Evolutionary conservation across 2,888 invertebrate species (phyloP), one percentile per base, ranked within the genome.

Genomic region (Metacarcinus magister): DNA sequence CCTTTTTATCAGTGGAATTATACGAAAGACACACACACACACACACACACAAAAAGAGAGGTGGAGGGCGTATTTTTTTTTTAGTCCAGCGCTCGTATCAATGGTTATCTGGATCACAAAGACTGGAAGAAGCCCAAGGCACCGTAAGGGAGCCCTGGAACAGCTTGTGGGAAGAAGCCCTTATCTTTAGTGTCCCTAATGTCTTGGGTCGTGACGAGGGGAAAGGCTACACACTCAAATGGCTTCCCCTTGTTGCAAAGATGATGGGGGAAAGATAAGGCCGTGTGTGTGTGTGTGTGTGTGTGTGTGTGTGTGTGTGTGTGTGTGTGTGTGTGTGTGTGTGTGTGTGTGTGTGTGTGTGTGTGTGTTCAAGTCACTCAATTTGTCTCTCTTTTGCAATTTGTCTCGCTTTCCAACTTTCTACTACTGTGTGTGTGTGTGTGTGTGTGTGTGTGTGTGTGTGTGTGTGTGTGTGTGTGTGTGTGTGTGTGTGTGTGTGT

Each of bases 291-390:
- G 91, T 91, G 91, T 91, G 39, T 90, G 90, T 90, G 90, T 28
- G 90, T 32, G 39, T 19, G 44, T 90, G 90, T 90, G 90, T 90
- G 90, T 90, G 90, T 90, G 90, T 90, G 90, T 90, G 90, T 90
- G 90, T 44, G 43, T 90, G 90, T 90, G 90, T 90, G 90, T 90
- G 90, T 90, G 90, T 90, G 90, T 90, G 90, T 90, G 90, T 90
- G 90, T 90, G 90, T 90, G 90, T 90, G 90, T 90, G 90, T 90
- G 90, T 90, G 90, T 89, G 89, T 90, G 90, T 90, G 90, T 90
- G 90, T 90, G 87, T 87, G 87, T 87, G 23, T 32, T 7, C 5
- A 32, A 28, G 23, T 10, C 5, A 7, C 28, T 87, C 28, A 32
- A 8, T 87, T 28, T 39, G 39, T 87, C 28, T 87, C 10, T 54